phyloP scores from a whole-genome alignment of 2,113 vertebrate species.

The Nothocercus nigrocapillus region DNA sequence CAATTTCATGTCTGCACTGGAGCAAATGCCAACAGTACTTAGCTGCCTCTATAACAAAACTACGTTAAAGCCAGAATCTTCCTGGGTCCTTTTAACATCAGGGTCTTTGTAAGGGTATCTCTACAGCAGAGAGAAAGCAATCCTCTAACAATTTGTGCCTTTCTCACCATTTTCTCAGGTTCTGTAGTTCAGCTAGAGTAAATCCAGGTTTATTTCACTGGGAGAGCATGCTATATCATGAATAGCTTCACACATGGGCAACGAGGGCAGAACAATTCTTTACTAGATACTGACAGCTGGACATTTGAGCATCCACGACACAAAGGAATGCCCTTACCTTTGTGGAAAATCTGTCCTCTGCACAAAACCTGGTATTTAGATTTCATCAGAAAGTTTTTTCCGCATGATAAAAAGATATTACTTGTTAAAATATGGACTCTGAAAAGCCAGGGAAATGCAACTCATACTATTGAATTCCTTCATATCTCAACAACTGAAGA shows the following conservation, averaged over 20 bases:
- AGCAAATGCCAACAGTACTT: background rate
- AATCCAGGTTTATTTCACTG: background rate
- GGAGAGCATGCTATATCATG: accelerated
- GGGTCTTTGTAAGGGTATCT: background rate
- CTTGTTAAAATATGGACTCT: background rate
- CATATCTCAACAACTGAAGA: background rate
- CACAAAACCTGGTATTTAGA: background rate
- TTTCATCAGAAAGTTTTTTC: background rate
- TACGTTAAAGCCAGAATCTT: background rate
- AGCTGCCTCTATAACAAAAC: background rate
- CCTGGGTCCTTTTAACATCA: background rate
- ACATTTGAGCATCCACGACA: background rate
- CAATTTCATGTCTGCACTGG: background rate
- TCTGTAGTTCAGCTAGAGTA: background rate
- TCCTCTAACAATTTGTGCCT: background rate
- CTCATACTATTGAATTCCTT: background rate
- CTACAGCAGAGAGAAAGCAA: background rate
- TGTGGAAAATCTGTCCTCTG: background rate
- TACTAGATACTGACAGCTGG: background rate
- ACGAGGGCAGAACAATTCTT: background rate
- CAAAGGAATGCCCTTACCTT: background rate
- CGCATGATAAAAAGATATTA: background rate
- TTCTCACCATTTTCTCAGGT: background rate
- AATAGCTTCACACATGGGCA: background rate
- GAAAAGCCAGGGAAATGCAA: background rate